These are phyloP conservation scores for Falco columbarius DNA, from an alignment of 2,797 vertebrate genomes.

Conservation along the genomic window DNA sequence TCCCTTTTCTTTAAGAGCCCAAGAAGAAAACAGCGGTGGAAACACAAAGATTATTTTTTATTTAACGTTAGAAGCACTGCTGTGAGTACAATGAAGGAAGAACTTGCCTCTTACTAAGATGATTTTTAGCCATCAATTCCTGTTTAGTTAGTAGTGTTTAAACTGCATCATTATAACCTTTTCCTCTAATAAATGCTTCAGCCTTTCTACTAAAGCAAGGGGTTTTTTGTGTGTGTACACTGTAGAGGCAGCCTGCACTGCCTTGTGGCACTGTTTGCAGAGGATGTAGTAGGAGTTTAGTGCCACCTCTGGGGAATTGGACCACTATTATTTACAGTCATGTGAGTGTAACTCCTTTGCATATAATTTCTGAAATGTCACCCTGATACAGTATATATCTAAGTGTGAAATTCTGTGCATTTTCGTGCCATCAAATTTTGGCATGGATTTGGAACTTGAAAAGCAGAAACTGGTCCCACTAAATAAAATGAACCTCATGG, in stretches of 20 bases:
- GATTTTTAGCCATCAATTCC: not conserved
- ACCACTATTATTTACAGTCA: conserved; percentile 37
- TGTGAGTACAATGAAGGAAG: not conserved
- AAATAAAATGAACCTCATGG: conserved; percentile 16
- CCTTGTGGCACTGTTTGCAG: conserved; percentile 41
- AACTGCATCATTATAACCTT: conserved; percentile 13
- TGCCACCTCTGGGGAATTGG: not conserved
- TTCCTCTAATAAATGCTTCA: conserved; percentile 25
- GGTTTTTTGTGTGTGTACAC: conserved; percentile 8
- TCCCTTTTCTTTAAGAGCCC: not conserved
- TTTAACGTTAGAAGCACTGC: not conserved
- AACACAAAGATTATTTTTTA: not conserved
- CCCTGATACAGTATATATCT: not conserved
- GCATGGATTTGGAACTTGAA: conserved; percentile 16
- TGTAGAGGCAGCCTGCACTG: conserved; percentile 15
- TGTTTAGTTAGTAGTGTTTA: conserved; percentile 40
- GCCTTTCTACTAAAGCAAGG: not conserved
- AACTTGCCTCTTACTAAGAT: not conserved
- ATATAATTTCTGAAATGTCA: conserved; percentile 53
- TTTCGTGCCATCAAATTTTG: conserved; percentile 8
- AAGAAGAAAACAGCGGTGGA: not conserved
- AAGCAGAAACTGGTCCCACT: not conserved
- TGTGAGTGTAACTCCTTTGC: not conserved
- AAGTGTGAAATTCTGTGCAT: conserved; percentile 15
- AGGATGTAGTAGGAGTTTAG: conserved; percentile 30